These are phyloP conservation scores for Araneus ventricosus DNA, from an alignment of 1,140 invertebrate genomes.

Conservation along the genomic window DNA sequence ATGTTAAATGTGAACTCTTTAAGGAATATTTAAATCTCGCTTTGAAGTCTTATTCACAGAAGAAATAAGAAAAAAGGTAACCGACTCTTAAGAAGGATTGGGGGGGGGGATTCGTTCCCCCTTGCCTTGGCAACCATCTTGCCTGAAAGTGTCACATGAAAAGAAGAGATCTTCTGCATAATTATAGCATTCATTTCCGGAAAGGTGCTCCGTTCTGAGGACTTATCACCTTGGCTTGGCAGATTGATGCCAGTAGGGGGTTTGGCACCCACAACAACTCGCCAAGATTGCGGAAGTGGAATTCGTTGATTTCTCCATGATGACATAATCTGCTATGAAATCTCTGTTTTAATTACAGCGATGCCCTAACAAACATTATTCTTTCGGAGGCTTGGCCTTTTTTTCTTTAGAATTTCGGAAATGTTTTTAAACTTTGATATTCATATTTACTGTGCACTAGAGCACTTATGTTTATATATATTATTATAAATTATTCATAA, in stretches of 20 bases:
- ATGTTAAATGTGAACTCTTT: too few species aligned
- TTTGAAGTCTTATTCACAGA: background rate
- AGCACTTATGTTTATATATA: too few species aligned
- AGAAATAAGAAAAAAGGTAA: background rate
- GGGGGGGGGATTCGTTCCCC: background rate
- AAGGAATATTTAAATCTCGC: too few species aligned
- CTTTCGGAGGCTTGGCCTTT: too few species aligned
- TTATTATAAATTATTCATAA: too few species aligned
- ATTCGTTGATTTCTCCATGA: background rate
- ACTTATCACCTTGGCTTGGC: background rate
- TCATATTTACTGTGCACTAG: too few species aligned
- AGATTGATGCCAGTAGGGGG: background rate
- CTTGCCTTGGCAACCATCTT: background rate
- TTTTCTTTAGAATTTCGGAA: too few species aligned
- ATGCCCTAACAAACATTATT: background rate
- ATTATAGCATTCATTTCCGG: conserved; percentile 20
- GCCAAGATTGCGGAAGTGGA: background rate
- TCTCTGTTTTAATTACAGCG: background rate
- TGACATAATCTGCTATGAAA: background rate
- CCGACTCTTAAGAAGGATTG: background rate
- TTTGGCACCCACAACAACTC: background rate
- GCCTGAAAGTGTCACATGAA: background rate
- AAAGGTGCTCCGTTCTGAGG: background rate
- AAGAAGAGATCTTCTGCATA: conserved; percentile 7
- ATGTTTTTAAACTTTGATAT: too few species aligned